Percentiles rank a stretch among this genome's conserved stretches.
Conservation (phyloP, 1,140 invertebrate species). For the Teleogryllus occipitalis region DNA sequence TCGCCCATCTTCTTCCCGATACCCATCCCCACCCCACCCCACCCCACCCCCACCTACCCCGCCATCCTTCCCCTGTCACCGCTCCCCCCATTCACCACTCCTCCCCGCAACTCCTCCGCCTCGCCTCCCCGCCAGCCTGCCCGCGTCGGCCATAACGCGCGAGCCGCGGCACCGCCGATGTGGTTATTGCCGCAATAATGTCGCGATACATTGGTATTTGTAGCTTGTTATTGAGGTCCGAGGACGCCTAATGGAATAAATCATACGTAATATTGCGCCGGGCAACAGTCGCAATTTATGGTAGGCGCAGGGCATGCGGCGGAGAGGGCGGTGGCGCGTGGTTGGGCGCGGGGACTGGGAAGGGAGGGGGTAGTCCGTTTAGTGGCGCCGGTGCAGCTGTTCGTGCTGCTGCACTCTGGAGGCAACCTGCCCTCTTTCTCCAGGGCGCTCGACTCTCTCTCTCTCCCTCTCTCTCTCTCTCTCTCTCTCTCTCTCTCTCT, state of each 20-base stretch:
- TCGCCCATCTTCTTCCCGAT: too few species aligned
- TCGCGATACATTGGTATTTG: conserved; percentile 4
- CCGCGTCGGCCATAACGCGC: not conserved
- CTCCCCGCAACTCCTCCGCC: not conserved
- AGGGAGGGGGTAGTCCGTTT: not conserved
- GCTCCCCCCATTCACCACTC: not conserved
- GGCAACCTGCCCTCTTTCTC: too few species aligned
- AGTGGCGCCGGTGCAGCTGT: too few species aligned
- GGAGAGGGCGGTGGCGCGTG: too few species aligned
- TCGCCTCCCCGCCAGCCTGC: not conserved
- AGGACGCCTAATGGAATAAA: not conserved
- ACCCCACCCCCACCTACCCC: too few species aligned
- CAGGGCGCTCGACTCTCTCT: too few species aligned
- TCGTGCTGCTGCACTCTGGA: too few species aligned
- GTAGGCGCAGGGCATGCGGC: not conserved
- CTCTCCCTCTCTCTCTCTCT: too few species aligned
- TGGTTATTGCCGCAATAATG: conserved; percentile 4
- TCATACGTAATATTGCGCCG: conserved; percentile 1
- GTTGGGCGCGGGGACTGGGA: too few species aligned
- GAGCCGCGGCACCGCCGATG: not conserved
- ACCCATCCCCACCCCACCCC: too few species aligned
- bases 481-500: too few species aligned
- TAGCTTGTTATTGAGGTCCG: conserved; percentile 3
- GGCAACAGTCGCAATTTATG: conserved; percentile 3
- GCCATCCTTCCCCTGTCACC: not conserved